A percentile compares a stretch with the other conserved stretches of the same genome.
These are phyloP conservation scores for Benitochromis conjunctus DNA, from an alignment of 2,113 vertebrate genomes.

Conservation along the genomic window DNA sequence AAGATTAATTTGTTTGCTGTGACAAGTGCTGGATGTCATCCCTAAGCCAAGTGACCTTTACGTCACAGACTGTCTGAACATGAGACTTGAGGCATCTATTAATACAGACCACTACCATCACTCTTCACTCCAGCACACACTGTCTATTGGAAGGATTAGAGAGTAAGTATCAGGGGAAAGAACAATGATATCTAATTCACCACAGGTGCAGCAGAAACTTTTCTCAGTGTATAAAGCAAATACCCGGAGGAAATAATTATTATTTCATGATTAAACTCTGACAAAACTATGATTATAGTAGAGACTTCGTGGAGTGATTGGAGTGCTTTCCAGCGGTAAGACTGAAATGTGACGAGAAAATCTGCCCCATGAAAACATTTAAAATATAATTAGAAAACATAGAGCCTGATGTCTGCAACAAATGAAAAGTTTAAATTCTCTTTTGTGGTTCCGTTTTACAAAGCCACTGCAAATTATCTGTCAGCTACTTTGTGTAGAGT, in stretches of 20 bases:
- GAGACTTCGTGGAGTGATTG: neutral
- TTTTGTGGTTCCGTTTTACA: neutral
- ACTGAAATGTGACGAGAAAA: neutral
- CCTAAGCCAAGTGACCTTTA: constrained; percentile 88
- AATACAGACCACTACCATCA: constrained; percentile 78
- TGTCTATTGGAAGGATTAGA: constrained; percentile 65
- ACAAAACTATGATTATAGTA: neutral
- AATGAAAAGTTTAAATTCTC: neutral
- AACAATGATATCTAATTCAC: constrained; percentile 68
- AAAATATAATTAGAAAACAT: neutral
- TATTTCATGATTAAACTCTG: constrained; percentile 16
- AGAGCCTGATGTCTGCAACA: neutral
- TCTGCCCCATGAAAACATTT: neutral
- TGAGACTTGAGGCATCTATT: constrained; percentile 85
- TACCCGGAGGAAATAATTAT: constrained; percentile 35
- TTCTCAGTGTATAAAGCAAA: constrained; percentile 24
- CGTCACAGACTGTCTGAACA: constrained; percentile 77
- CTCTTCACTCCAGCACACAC: constrained; percentile 75
- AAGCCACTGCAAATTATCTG: neutral
- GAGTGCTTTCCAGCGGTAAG: neutral
- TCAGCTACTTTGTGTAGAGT: neutral
- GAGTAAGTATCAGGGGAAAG: constrained; percentile 67
- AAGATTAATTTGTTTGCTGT: constrained; percentile 97
- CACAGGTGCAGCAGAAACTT: constrained; percentile 33
- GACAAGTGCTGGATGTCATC: constrained; percentile 83